These are phyloP conservation scores for Rhizoglyphus robini DNA, from an alignment of 1,140 invertebrate species.

Conservation along the genomic window DNA sequence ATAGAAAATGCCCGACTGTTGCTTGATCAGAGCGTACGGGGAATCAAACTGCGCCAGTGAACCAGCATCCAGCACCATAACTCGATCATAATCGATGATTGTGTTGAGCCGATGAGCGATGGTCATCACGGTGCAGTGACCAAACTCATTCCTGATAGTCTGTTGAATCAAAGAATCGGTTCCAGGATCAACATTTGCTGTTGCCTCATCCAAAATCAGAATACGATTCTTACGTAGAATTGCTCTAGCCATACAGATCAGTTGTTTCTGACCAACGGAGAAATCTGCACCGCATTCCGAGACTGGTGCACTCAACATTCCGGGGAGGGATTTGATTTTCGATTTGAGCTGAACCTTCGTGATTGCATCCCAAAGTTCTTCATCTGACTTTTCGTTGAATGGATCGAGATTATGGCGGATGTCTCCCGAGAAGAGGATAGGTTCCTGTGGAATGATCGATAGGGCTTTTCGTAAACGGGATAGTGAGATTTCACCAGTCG, in stretches of 20 bases:
- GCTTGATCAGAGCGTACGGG: slow-evolving; percentile 30
- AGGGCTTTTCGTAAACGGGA: slow-evolving; percentile 36
- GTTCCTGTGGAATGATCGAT: slow-evolving; percentile 45
- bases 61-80: slow-evolving; percentile 56
- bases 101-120: slow-evolving; percentile 67
- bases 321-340: slow-evolving; percentile 39
- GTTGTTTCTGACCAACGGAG: slow-evolving; percentile 36
- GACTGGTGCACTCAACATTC: slow-evolving; percentile 48
- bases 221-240: slow-evolving; percentile 32
- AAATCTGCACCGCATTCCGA: slow-evolving; percentile 31
- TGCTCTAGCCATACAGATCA: slow-evolving; percentile 35
- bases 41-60: slow-evolving; percentile 32
- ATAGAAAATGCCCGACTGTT: slow-evolving; percentile 14
- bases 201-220: slow-evolving; percentile 35
- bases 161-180: slow-evolving; percentile 56
- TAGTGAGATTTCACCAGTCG: slow-evolving; percentile 38
- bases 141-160: slow-evolving; percentile 55
- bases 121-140: slow-evolving; percentile 58
- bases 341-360: slow-evolving; percentile 59
- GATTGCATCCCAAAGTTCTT: slow-evolving; percentile 51
- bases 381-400: slow-evolving; percentile 54
- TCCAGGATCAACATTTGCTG: slow-evolving; percentile 33
- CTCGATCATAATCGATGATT: slow-evolving; percentile 58
- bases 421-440: slow-evolving; percentile 61
- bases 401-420: slow-evolving; percentile 75